Evolutionary conservation across 2,888 invertebrate species (phyloP), one percentile per base, ranked within the genome.

Genomic region (Lasioglossum lativentre): DNA sequence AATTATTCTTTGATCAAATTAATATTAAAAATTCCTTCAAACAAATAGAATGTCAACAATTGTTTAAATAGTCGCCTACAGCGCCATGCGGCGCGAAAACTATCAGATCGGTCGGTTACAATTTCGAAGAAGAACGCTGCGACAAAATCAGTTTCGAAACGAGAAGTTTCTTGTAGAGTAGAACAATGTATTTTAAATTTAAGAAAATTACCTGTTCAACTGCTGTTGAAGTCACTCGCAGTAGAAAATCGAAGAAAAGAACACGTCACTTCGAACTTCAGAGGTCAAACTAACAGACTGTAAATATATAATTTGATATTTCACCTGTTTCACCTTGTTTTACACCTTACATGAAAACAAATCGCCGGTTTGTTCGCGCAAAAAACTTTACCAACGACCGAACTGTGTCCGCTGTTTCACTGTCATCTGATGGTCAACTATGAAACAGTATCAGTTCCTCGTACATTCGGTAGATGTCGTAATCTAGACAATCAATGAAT

Each of bases 341-440:
- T 27, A 73, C 16, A 47, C 23, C 34, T 47, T 14, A 0, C 4
- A 47, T 14, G 59, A 74, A 74, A 78, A 72, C 19, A 75, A 52
- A 45, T 27, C 75, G 5, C 30, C 27, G 0, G 23, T 34, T 63
- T 63, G 34, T n/a, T 16, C 4, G 10, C 1, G 14, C 34, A 85
- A 85, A 83, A 85, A 78, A 85, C 4, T 4, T 80, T 85, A 85
- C 52, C 83, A 27, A 23, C 78, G 45, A 85, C 27, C 56, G 52
- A 75, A 16, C 30, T 56, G 75, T 83, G 27, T 68, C 52, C 34
- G 16, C 16, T 2, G 1, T 27, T 47, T 23, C 10, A 19, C 40
- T 42, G 66, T 66, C 82, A 81, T 27, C 76, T 81, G 30, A 10
- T 19, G 12, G 16, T 27, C 4, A 12, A 5, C 3, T 3, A 6